Evolutionary conservation across 2,113 vertebrate genomes (phyloP).

Genomic region (Mastomys coucha): DNA sequence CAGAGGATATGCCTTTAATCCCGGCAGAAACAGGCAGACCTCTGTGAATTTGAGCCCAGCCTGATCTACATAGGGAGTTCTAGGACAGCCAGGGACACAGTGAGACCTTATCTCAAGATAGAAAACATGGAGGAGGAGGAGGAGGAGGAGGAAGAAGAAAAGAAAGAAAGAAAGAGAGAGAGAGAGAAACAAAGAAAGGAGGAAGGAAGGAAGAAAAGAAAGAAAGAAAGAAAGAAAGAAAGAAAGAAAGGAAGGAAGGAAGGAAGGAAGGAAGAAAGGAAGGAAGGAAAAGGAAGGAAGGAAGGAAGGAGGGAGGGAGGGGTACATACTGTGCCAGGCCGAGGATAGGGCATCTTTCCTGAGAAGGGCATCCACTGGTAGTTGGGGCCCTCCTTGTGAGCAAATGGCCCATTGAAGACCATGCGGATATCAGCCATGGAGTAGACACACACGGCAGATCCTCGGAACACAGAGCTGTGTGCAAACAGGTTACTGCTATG

Average conservation of each 20-base stretch:
- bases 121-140: not conserved
- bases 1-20: not conserved
- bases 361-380: slow-evolving; percentile 99
- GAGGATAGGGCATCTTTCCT: slow-evolving; percentile 98
- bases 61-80: not conserved
- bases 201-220: accelerated
- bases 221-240: too few species aligned
- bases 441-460: slow-evolving; percentile 98
- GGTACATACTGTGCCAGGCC: slow-evolving; percentile 95
- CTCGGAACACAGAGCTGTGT: slow-evolving; percentile 96
- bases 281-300: too few species aligned
- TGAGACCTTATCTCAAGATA: not conserved
- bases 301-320: accelerated
- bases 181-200: too few species aligned
- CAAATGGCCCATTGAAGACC: slow-evolving; percentile 99
- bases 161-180: accelerated
- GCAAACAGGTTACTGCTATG: not conserved
- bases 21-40: not conserved
- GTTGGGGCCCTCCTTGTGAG: slow-evolving; percentile 98
- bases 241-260: too few species aligned
- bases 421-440: slow-evolving; percentile 99
- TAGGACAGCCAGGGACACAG: not conserved
- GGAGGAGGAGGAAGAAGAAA: not conserved
- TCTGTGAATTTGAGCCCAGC: not conserved
- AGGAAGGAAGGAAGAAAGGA: too few species aligned